Base-by-base conservation (phyloP, 1,140 invertebrate genomes). In the Brachystomella parvula region DNA sequence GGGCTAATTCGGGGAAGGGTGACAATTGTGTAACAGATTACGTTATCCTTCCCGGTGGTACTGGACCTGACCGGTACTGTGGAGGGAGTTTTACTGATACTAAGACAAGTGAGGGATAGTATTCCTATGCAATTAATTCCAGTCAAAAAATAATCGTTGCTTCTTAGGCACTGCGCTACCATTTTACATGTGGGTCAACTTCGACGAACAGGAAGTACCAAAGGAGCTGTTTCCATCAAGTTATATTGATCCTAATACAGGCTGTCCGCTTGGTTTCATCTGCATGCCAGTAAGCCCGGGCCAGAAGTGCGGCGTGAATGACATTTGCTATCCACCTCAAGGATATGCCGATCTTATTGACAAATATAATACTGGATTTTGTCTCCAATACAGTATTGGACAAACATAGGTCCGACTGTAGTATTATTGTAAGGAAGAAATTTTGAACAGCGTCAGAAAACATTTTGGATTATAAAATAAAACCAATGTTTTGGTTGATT, bases 341-440 rank as follows among this genome's bases (percentile, higher is more conserved):
- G 49, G 49, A 26, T 53, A 53, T 53, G 49, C 49, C 6, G 49
- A 15, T 12, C 49, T 53, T 26, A 9, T 15, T 12, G 49, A 53
- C 49, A 53, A 53, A 6, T 53, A 53, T 24, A 53, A 53, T 24
- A 53, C 21, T 53, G 49, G 49, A 15, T 53, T 53, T 24, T 53
- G 49, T 26, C 49, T 53, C 15, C 12, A 53, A 26, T 53, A 19
- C n/a, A n/a, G n/a, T n/a, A n/a, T n/a, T n/a, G n/a, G n/a, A n/a
- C n/a, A n/a, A n/a, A n/a, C n/a, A n/a, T n/a, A n/a, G n/a, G n/a
- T n/a, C n/a, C n/a, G n/a, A n/a, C n/a, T n/a, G n/a, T n/a, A n/a
- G n/a, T n/a, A n/a, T n/a, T n/a, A n/a, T n/a, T n/a, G n/a, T n/a
- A n/a, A n/a, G n/a, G n/a, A n/a, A n/a, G n/a, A n/a, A n/a, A n/a